These are phyloP conservation scores for Drosophila mimica DNA, from an alignment of 2,888 invertebrate species.

Conservation along the genomic window DNA sequence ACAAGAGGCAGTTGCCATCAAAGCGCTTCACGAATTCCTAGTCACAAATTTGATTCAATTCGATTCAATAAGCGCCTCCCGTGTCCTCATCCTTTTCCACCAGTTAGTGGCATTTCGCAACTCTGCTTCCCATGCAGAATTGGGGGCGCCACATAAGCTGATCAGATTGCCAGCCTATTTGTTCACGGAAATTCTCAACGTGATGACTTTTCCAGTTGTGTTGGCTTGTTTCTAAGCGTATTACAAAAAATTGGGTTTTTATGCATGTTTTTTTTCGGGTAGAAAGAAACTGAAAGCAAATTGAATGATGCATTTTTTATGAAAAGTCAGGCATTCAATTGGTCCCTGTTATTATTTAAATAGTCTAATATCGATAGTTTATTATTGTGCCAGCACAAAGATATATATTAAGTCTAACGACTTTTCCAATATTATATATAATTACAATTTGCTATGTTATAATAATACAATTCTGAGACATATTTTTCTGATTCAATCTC, in stretches of 20 bases:
- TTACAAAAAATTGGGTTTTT: slow-evolving; percentile 20
- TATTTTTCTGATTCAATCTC: background rate
- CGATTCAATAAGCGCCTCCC: slow-evolving; percentile 65
- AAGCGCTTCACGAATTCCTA: slow-evolving; percentile 48
- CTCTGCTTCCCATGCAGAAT: slow-evolving; percentile 26
- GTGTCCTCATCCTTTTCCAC: background rate
- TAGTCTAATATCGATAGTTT: background rate
- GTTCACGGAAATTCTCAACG: slow-evolving; percentile 20
- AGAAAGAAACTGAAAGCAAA: slow-evolving; percentile 10
- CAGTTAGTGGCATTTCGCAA: slow-evolving; percentile 19
- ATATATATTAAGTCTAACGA: background rate
- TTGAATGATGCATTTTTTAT: slow-evolving; percentile 13
- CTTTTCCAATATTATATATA: too few species aligned
- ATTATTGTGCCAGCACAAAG: background rate
- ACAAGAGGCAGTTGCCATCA: slow-evolving; percentile 37
- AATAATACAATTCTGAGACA: background rate
- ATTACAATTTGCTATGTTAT: too few species aligned
- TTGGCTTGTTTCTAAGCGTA: slow-evolving; percentile 37
- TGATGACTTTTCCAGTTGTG: slow-evolving; percentile 24
- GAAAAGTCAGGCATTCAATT: background rate
- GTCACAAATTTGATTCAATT: slow-evolving; percentile 73
- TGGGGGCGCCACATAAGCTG: slow-evolving; percentile 50
- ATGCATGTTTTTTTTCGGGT: background rate
- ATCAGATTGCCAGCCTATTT: slow-evolving; percentile 36
- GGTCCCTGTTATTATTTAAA: background rate